Evolutionary conservation across 2,113 vertebrate species (phyloP).

Genomic region (Tylochromis polylepis): DNA sequence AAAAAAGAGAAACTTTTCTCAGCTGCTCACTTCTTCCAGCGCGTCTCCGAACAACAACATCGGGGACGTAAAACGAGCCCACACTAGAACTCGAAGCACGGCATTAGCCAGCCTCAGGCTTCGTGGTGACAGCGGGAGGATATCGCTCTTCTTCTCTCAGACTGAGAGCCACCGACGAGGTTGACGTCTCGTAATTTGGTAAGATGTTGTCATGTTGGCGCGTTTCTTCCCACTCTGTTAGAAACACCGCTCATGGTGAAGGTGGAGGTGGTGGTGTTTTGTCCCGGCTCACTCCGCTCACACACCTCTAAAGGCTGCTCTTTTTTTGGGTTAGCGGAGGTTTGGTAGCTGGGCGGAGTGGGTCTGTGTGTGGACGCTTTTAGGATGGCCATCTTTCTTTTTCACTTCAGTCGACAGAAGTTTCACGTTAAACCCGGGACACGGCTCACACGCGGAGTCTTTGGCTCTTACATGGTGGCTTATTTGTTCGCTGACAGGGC

Average conservation of each 20-base stretch:
- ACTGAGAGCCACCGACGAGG: background rate
- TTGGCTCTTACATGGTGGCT: background rate
- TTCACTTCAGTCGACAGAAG: background rate
- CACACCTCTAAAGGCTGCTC: slow-evolving; percentile 25
- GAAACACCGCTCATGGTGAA: background rate
- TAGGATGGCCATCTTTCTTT: background rate
- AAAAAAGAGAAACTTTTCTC: background rate
- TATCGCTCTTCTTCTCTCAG: background rate
- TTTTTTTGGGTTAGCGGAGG: background rate
- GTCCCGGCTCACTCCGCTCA: background rate
- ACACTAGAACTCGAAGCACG: background rate
- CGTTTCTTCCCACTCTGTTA: background rate
- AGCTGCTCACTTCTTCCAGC: background rate
- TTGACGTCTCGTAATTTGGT: background rate
- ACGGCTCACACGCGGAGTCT: background rate
- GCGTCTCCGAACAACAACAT: background rate
- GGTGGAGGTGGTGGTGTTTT: background rate
- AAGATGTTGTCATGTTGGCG: background rate
- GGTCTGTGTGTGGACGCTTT: background rate
- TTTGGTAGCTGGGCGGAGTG: background rate
- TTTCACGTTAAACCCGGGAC: background rate
- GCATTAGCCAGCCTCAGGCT: background rate
- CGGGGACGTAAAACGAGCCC: background rate
- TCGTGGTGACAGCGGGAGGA: background rate
- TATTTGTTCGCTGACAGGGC: background rate